Evolutionary conservation across 2,888 invertebrate species (phyloP), one percentile per base, ranked within the genome.

Genomic region (Lithosia quadra): DNA sequence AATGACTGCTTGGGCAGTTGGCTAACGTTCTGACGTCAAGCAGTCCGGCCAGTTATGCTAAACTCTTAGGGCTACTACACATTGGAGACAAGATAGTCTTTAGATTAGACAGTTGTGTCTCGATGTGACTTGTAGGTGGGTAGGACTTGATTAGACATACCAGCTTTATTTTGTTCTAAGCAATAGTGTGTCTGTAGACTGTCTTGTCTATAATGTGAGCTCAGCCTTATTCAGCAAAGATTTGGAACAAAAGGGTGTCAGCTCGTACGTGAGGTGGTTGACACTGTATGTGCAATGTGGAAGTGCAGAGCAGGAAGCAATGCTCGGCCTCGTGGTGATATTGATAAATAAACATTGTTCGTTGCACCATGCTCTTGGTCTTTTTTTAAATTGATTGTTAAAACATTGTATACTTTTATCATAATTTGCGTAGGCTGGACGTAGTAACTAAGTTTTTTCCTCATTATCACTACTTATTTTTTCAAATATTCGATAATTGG

Each of bases 191-290:
- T n/a, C n/a, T n/a, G n/a, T n/a, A n/a, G n/a, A n/a, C n/a, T n/a
- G n/a, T n/a, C n/a, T n/a, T n/a, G n/a, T n/a, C n/a, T n/a, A n/a
- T n/a, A n/a, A n/a, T n/a, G n/a, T n/a, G n/a, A n/a, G n/a, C n/a
- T n/a, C n/a, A n/a, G n/a, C n/a, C n/a, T n/a, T n/a, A n/a, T n/a
- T 78, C 76, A 74, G 36, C 34, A 43, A 56, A 43, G 28, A 63
- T 71, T 67, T 69, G 65, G 70, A 69, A 80, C 79, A 76, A 76
- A 55, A 74, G 68, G 71, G 61, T 53, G 28, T 33, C 18, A 15
- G 24, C 63, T 39, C 62, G 55, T 62, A 9, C 28, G n/a, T 57
- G 55, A 58, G 70, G 67, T 70, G 53, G 56, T 58, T 67, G 69
- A 64, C 73, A 73, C n/a, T n/a, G n/a, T n/a, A n/a, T 36, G 10